phyloP scores from a whole-genome alignment of 2,888 invertebrate species.

The Thysanoteuthis rhombus region DNA sequence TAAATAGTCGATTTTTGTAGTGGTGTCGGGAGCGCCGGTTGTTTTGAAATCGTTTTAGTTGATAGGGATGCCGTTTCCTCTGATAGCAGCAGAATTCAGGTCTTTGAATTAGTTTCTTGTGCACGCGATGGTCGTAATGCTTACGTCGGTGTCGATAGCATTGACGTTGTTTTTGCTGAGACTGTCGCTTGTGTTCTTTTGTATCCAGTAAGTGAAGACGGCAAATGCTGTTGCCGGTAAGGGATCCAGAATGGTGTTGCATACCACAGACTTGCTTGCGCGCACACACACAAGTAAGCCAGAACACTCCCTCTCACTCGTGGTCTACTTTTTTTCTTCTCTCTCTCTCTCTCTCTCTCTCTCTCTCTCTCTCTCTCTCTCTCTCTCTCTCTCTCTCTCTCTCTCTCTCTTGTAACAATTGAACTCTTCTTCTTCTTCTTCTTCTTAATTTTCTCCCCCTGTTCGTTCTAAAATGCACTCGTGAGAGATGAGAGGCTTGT shows the following conservation, averaged over 20 bases:
- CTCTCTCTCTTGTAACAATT: not conserved
- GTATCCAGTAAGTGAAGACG: not conserved
- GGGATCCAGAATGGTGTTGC: not conserved
- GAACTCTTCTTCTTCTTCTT: not conserved
- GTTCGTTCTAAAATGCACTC: not conserved
- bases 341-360: not conserved
- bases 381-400: not conserved
- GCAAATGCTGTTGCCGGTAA: not conserved
- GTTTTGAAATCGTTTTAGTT: not conserved
- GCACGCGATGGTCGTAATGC: not conserved
- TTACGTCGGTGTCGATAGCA: not conserved
- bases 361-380: conserved; percentile 17
- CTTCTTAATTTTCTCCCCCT: not conserved
- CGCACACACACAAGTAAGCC: no score
- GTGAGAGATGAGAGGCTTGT: no score
- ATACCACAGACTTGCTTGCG: not conserved
- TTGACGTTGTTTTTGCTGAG: not conserved
- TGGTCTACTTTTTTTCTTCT: no score
- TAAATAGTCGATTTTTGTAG: not conserved
- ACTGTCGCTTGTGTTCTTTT: not conserved
- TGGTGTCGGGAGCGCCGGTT: not conserved
- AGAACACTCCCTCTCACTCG: not conserved
- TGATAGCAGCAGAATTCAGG: not conserved
- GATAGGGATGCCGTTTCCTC: not conserved
- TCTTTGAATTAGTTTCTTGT: not conserved